Base-by-base conservation (phyloP, 2,888 invertebrate species). In the Chelonus formosanus region DNA sequence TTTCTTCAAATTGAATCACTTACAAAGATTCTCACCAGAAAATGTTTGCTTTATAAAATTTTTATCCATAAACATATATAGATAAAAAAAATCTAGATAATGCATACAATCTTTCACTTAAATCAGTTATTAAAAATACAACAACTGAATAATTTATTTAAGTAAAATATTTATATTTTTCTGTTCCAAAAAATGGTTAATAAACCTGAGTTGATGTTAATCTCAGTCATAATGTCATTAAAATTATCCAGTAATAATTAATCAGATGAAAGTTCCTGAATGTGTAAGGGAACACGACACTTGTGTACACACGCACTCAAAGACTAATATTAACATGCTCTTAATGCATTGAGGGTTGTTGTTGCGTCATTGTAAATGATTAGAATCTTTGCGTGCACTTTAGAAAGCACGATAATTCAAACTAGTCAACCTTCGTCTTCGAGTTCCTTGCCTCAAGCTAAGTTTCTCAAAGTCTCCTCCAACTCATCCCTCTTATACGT, bases 401-500 rank as follows among this genome's bases (percentile, higher is more conserved):
- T 10, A 10, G 47, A 35, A 34, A 32, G 47, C 47, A 47, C 48
- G 65, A 65, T 65, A 65, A 65, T 65, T 55, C 55, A 55, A 60
- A 53, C 65, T 61, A 65, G 55, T 65, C 65, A 65, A 61, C 48
- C 54, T 47, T 60, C 55, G 48, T n/a, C 53, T 48, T 55, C 43
- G 52, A 53, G 61, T 63, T 63, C 36, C 52, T 52, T 40, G 7
- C 10, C 6, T 43, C 35, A 44, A 53, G 44, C 40, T 5, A 43
- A 57, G 43, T 57, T 57, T 57, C 57, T 44, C 57, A 57, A 57
- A 57, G 57, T 57, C 43, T 36, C 61, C 20, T 7, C 53, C 52
- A 43, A n/a, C 34, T 53, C 35, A 48, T 34, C 47, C 36, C 52
- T n/a, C 40, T 40, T 8, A n/a, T 56, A 5, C 31, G 40, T 20